phyloP scores from a whole-genome alignment of 2,888 invertebrate genomes.

The Tetropium fuscum region DNA sequence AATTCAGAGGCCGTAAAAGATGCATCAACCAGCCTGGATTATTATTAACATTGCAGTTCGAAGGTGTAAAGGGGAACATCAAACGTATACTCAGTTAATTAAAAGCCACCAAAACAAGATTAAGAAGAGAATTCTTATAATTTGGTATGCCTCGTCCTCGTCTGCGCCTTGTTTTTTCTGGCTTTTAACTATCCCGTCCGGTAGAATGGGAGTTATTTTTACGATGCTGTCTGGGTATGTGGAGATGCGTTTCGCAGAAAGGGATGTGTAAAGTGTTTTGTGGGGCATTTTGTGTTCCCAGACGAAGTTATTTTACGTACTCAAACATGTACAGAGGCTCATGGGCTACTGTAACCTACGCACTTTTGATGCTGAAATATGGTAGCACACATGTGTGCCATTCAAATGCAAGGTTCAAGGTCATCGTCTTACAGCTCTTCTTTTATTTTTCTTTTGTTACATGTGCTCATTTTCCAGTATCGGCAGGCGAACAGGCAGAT shows the following conservation, averaged over 20 bases:
- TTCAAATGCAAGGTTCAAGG: too few species aligned
- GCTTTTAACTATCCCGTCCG: slow-evolving; percentile 25
- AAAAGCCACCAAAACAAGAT: slow-evolving; percentile 36
- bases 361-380: too few species aligned
- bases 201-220: slow-evolving; percentile 44
- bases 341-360: too few species aligned
- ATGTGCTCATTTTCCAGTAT: too few species aligned
- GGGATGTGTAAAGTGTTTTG: slow-evolving; percentile 17
- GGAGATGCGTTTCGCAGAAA: slow-evolving; percentile 29
- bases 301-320: slow-evolving; percentile 17
- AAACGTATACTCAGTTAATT: slow-evolving; percentile 32
- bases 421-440: too few species aligned
- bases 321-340: too few species aligned
- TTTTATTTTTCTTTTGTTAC: too few species aligned
- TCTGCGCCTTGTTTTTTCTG: slow-evolving; percentile 25
- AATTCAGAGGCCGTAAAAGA: background rate
- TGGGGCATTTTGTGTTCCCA: slow-evolving; percentile 20
- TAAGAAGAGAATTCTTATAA: slow-evolving; percentile 36
- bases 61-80: slow-evolving; percentile 34
- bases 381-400: too few species aligned
- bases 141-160: slow-evolving; percentile 38
- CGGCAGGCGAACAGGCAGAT: too few species aligned
- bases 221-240: slow-evolving; percentile 40
- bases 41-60: slow-evolving; percentile 11
- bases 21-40: background rate